Evolutionary conservation across 1,140 invertebrate species (phyloP).

Genomic region (Drosophila chauvacae): DNA sequence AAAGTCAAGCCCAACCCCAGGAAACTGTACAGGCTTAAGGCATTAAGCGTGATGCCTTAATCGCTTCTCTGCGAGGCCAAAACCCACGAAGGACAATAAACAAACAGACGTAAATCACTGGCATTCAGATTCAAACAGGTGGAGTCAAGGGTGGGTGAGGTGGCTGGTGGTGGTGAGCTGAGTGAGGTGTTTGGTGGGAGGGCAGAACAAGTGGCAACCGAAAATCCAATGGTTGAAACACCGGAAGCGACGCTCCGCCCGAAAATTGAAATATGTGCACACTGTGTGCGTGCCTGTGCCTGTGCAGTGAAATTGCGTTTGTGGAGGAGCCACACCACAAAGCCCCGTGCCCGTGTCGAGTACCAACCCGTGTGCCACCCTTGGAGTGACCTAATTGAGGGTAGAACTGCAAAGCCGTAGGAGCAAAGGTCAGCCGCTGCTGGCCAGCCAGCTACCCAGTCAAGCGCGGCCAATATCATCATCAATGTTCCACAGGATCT

Average conservation of each 20-base stretch:
- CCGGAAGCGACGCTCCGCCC: conserved; percentile 11
- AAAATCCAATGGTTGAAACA: conserved; percentile 1
- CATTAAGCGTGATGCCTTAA: not conserved
- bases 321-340: conserved; percentile 19
- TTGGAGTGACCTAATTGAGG: conserved; percentile 30
- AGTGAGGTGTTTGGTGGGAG: not conserved
- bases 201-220: not conserved
- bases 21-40: not conserved
- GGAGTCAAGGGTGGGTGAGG: conserved; percentile 5
- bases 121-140: conserved; percentile 68
- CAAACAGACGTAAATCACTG: conserved; percentile 23
- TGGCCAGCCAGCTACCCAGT: conserved; percentile 14
- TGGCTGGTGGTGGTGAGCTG: not conserved
- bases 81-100: conserved; percentile 5
- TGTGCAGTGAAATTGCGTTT: conserved; percentile 62
- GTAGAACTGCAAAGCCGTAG: not conserved
- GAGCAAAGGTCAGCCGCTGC: conserved; percentile 39
- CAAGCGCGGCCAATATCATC: conserved; percentile 41
- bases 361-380: conserved; percentile 4
- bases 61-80: not conserved
- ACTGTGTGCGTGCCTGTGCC: conserved; percentile 15
- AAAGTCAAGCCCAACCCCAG: not conserved
- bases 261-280: conserved; percentile 68
- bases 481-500: conserved; percentile 31
- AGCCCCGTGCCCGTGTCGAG: not conserved